Percentiles rank a stretch among this genome's conserved stretches.
Conservation (phyloP, 2,888 invertebrate species). For the Ophion ellenae region DNA sequence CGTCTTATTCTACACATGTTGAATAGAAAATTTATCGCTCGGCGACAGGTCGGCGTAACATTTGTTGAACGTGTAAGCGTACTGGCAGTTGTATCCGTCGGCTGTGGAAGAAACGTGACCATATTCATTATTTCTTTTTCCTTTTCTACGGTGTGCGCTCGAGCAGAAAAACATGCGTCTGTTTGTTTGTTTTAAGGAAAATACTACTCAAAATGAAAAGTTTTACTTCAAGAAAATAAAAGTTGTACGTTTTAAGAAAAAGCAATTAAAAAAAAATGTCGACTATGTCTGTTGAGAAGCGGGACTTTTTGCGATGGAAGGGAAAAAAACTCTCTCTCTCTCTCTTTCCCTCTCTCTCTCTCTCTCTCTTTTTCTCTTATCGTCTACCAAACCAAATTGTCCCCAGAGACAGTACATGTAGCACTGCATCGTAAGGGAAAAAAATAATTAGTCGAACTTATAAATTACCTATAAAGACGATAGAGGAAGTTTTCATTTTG, state of each 20-base stretch:
- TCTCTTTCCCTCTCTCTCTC: no score
- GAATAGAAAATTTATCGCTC: constrained; percentile 70
- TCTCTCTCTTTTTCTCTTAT: constrained; percentile 70
- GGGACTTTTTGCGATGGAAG: background rate
- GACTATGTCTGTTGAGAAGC: constrained; percentile 43
- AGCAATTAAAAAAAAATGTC: constrained; percentile 28
- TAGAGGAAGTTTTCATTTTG: background rate
- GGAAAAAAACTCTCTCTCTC: no score
- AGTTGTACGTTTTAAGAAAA: background rate
- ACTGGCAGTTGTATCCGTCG: constrained; percentile 80
- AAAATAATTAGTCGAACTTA: background rate
- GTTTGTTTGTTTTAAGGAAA: background rate
- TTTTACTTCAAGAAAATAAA: no score
- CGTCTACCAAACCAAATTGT: constrained; percentile 81
- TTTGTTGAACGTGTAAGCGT: constrained; percentile 81
- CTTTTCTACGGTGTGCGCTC: background rate
- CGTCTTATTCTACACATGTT: background rate
- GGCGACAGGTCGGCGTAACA: constrained; percentile 79
- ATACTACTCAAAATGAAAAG: no score
- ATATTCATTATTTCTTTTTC: background rate
- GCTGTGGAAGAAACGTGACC: constrained; percentile 68
- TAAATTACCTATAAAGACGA: background rate
- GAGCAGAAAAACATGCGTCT: background rate
- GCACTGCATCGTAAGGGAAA: constrained; percentile 73
- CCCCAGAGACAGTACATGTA: constrained; percentile 83